Percentiles rank a stretch among this genome's conserved stretches.
These are phyloP conservation scores for Euglossa dilemma DNA, from an alignment of 1,140 invertebrate species.

Conservation along the genomic window DNA sequence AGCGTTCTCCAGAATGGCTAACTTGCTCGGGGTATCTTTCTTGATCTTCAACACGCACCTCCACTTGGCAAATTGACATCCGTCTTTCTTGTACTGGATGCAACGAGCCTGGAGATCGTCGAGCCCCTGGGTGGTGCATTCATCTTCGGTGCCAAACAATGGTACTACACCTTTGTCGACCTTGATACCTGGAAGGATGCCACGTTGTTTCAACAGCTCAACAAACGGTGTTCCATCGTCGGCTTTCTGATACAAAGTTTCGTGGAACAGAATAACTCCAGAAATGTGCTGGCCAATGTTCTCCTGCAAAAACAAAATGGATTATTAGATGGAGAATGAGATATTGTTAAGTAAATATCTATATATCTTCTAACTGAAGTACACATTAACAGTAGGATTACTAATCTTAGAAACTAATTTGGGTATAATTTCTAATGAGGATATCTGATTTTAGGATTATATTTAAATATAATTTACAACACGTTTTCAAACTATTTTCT, in stretches of 20 bases:
- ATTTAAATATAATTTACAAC: too few relatives aligned
- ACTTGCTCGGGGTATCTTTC: conserved; percentile 93
- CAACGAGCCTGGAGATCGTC: conserved; percentile 97
- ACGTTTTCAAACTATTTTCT: too few relatives aligned
- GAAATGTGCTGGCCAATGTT: conserved; percentile 89
- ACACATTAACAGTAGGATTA: not conserved
- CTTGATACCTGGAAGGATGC: conserved; percentile 96
- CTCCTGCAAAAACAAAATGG: conserved; percentile 68
- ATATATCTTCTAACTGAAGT: not conserved
- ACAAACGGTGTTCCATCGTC: conserved; percentile 93
- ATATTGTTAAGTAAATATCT: not conserved
- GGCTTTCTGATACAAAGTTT: conserved; percentile 97
- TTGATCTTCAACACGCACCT: conserved; percentile 97
- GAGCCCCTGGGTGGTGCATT: conserved; percentile 98
- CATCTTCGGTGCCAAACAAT: conserved; percentile 94
- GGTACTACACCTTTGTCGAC: conserved; percentile 95
- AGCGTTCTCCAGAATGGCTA: conserved; percentile 95
- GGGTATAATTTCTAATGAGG: not conserved
- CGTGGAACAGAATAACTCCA: conserved; percentile 97
- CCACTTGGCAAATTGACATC: conserved; percentile 99
- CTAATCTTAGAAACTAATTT: not conserved
- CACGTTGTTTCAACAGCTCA: conserved; percentile 90
- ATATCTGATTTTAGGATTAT: too few relatives aligned
- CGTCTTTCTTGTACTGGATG: conserved; percentile 99
- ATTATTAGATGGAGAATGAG: not conserved